These are phyloP conservation scores for Lepidocolaptes lacrymiger DNA, from an alignment of 2,797 vertebrate genomes.

Conservation along the genomic window DNA sequence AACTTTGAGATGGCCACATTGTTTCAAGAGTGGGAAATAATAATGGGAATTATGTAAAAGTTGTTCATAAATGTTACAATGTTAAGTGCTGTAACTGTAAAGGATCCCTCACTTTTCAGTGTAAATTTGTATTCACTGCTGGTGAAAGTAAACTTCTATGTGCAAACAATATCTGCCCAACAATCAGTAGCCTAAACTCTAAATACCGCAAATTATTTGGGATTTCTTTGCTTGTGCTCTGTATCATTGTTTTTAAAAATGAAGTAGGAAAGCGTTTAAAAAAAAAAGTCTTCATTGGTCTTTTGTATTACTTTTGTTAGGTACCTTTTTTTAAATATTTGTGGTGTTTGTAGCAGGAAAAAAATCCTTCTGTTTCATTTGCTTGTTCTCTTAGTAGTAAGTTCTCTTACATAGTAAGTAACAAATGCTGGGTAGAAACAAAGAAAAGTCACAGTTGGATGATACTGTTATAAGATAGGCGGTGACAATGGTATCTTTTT, in stretches of 20 bases:
- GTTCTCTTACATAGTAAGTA: conserved; percentile 2
- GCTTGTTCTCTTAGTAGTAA: neutral
- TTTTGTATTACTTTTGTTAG: neutral
- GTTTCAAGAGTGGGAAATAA: neutral
- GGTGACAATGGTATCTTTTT: conserved; percentile 66
- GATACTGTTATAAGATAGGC: conserved; percentile 55
- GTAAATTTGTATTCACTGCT: neutral
- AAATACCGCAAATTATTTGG: neutral
- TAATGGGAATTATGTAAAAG: neutral
- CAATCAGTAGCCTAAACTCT: neutral
- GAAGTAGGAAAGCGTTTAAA: neutral
- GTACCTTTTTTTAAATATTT: neutral
- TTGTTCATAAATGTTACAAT: neutral
- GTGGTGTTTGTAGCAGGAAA: neutral
- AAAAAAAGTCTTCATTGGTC: neutral
- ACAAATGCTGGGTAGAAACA: conserved; percentile 22
- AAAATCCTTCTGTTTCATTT: conserved; percentile 19
- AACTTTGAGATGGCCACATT: neutral
- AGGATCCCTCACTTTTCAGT: neutral
- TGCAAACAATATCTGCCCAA: neutral
- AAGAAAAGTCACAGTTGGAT: conserved; percentile 47
- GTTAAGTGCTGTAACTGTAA: neutral
- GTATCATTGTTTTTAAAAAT: neutral
- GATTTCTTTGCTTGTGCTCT: neutral
- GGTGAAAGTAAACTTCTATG: neutral